A percentile compares a stretch with the other conserved stretches of the same genome.
phyloP scores from a whole-genome alignment of 2,113 vertebrate species.

The Pyrgilauda ruficollis region DNA sequence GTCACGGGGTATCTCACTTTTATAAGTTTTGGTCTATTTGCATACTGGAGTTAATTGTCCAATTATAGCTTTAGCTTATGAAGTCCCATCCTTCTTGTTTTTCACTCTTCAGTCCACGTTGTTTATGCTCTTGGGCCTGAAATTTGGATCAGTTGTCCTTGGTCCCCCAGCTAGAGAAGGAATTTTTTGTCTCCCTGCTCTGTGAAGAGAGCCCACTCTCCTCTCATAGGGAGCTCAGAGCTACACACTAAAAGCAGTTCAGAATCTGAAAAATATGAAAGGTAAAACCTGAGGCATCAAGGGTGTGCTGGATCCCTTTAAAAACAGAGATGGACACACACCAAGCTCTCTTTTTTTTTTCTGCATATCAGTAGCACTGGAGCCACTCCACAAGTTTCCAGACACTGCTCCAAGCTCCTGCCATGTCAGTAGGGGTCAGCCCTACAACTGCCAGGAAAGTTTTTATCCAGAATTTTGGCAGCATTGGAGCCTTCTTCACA shows the following conservation, averaged over 20 bases:
- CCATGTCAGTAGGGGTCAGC: accelerated
- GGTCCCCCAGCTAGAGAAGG: neutral
- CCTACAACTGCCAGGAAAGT: neutral
- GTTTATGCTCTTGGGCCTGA: neutral
- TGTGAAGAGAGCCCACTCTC: neutral
- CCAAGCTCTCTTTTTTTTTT: neutral
- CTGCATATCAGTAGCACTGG: accelerated
- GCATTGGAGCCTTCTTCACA: neutral
- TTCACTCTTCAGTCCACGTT: neutral
- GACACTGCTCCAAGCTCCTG: too few relatives aligned
- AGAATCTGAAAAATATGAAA: neutral
- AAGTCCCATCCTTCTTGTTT: neutral
- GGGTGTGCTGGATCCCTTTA: neutral
- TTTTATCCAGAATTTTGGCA: neutral
- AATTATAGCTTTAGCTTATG: neutral
- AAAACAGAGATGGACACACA: accelerated
- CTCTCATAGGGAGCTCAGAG: neutral
- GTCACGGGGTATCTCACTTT: too few relatives aligned
- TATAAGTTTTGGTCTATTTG: too few relatives aligned
- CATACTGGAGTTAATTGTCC: neutral
- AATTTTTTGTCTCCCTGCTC: neutral
- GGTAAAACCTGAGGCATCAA: neutral
- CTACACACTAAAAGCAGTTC: neutral
- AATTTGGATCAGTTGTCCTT: neutral
- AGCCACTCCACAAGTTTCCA: neutral